Percentiles rank a stretch among this genome's conserved stretches.
phyloP scores from a whole-genome alignment of 2,888 invertebrate species.

The Drosophila melanosoma region DNA sequence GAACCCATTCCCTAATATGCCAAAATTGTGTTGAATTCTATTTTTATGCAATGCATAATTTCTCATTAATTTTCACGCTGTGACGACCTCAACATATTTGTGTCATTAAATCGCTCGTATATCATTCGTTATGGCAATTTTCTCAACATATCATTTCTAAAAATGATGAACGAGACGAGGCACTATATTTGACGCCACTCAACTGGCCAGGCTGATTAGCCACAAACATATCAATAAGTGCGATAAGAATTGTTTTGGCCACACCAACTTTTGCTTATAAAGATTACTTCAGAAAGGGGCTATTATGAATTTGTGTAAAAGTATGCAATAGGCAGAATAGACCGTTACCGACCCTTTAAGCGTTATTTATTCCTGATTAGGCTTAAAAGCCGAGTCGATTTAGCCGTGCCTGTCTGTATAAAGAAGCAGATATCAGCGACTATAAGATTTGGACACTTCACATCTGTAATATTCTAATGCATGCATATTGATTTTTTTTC shows the following conservation, averaged over 20 bases:
- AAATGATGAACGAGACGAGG: constrained; percentile 42
- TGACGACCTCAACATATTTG: not conserved
- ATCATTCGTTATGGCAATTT: constrained; percentile 31
- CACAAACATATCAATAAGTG: constrained; percentile 35
- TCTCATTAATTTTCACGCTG: constrained; percentile 22
- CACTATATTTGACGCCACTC: constrained; percentile 39
- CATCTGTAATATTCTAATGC: not conserved
- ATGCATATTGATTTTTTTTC: not conserved
- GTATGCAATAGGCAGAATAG: not conserved
- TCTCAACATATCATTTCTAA: constrained; percentile 20
- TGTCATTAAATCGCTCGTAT: constrained; percentile 29
- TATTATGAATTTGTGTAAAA: not conserved
- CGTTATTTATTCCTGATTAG: not conserved
- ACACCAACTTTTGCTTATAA: not conserved
- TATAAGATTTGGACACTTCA: not conserved
- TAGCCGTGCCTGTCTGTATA: not conserved
- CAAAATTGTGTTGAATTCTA: constrained; percentile 6
- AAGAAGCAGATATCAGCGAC: not conserved
- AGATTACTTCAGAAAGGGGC: not conserved
- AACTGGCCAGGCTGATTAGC: constrained; percentile 32
- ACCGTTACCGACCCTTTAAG: not conserved
- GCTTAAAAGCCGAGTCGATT: not conserved
- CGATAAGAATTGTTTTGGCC: constrained; percentile 42
- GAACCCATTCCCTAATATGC: constrained; percentile 27
- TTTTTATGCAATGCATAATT: constrained; percentile 14